Conservation (phyloP, 2,797 vertebrate species). For the Eupleurogrammus muticus region DNA sequence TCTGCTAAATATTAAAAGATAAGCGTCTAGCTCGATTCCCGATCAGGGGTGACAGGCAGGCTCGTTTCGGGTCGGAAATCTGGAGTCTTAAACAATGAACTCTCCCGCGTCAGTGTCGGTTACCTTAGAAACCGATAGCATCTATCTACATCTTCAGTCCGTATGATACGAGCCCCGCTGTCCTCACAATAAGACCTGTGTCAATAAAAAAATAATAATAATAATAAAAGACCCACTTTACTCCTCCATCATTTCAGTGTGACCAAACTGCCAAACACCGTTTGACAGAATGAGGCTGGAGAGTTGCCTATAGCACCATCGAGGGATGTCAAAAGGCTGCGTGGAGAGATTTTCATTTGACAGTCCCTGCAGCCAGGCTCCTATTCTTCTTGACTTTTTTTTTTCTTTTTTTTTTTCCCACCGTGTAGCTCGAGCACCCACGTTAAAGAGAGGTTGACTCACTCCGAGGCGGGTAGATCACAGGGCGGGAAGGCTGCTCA, state of each 20-base stretch:
- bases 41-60: too few relatives aligned
- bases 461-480: constrained; percentile 30
- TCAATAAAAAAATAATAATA: background rate
- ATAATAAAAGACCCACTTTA: constrained; percentile 15
- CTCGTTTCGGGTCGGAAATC: too few relatives aligned
- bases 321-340: constrained; percentile 57
- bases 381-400: constrained; percentile 41
- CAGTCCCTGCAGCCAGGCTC: constrained; percentile 29
- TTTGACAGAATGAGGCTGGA: constrained; percentile 70
- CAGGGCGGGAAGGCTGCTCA: constrained; percentile 32
- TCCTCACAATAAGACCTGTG: constrained; percentile 18
- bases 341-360: constrained; percentile 54
- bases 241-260: constrained; percentile 54
- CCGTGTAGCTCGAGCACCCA: constrained; percentile 7
- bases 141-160: constrained; percentile 4
- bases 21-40: constrained; percentile 43
- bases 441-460: constrained; percentile 30
- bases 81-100: constrained; percentile 5
- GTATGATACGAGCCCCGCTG: constrained; percentile 9
- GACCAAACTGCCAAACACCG: constrained; percentile 62
- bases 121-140: constrained; percentile 26
- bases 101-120: background rate
- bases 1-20: constrained; percentile 63
- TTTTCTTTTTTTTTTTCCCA: background rate
- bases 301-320: constrained; percentile 55